Conservation (phyloP, 2,888 invertebrate species). For the Lampropteryx suffumata region DNA sequence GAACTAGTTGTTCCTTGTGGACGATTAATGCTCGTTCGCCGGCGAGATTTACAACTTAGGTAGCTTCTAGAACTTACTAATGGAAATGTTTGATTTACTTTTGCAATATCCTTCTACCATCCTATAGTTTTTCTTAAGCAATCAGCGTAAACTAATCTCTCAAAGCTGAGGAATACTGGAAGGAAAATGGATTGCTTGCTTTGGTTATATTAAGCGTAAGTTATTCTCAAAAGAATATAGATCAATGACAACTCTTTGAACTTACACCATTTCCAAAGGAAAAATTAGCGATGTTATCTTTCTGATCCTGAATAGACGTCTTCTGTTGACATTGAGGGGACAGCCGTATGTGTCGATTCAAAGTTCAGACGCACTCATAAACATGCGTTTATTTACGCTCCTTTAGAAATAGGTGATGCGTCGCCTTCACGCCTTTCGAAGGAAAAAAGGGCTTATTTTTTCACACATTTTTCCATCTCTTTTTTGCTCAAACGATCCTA, state of each 20-base stretch:
- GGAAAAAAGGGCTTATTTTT: constrained; percentile 58
- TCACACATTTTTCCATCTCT: constrained; percentile 52
- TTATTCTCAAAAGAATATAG: not conserved
- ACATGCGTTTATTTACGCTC: constrained; percentile 75
- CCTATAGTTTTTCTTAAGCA: not conserved
- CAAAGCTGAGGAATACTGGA: too few species aligned
- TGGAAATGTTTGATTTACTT: constrained; percentile 23
- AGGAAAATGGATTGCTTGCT: too few species aligned
- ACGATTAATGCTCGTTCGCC: constrained; percentile 71
- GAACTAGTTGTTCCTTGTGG: constrained; percentile 63
- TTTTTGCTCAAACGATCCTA: constrained; percentile 33
- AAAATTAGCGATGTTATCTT: constrained; percentile 35
- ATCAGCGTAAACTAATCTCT: too few species aligned
- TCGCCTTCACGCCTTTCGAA: constrained; percentile 65
- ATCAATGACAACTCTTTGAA: constrained; percentile 8
- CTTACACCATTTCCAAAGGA: constrained; percentile 11
- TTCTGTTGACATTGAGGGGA: constrained; percentile 48
- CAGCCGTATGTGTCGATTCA: constrained; percentile 64
- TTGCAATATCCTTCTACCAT: constrained; percentile 5
- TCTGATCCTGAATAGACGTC: constrained; percentile 29
- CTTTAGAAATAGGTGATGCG: constrained; percentile 76
- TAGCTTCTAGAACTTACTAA: constrained; percentile 49
- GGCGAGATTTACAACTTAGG: constrained; percentile 54
- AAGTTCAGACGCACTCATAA: constrained; percentile 70
- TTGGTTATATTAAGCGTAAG: too few species aligned